Evolutionary conservation across 2,113 vertebrate genomes (phyloP).

Genomic region (Pteropus alecto): DNA sequence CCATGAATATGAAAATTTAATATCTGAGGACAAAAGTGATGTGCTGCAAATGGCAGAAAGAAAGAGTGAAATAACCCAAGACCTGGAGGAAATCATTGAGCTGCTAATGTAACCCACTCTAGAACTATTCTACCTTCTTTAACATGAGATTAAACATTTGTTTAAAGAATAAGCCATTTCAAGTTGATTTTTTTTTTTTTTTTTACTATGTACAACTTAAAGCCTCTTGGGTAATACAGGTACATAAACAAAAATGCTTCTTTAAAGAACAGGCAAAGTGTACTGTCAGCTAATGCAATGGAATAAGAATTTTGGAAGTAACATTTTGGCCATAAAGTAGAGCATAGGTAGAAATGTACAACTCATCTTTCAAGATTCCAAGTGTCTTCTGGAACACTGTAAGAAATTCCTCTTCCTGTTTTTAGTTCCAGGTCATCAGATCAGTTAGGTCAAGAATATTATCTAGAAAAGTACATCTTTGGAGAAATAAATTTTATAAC

Average conservation of each 20-base stretch:
- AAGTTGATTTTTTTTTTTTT: background rate
- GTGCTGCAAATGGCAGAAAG: background rate
- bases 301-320: background rate
- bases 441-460: background rate
- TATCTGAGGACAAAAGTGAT: background rate
- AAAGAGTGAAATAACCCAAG: background rate
- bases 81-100: background rate
- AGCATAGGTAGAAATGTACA: background rate
- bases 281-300: background rate
- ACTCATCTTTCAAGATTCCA: background rate
- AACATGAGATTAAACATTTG: background rate
- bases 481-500: background rate
- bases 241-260: background rate
- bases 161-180: background rate
- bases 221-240: background rate
- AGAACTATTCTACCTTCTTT: background rate
- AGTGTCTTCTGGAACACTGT: background rate
- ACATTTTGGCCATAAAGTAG: background rate
- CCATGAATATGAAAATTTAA: background rate
- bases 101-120: background rate
- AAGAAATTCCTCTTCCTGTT: background rate
- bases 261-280: background rate
- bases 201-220: background rate
- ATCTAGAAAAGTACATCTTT: background rate
- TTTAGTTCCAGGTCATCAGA: background rate